Evolutionary conservation across 1,140 invertebrate species (phyloP), one percentile per base, ranked within the genome.

Genomic region (Meloidogyne floridensis): DNA sequence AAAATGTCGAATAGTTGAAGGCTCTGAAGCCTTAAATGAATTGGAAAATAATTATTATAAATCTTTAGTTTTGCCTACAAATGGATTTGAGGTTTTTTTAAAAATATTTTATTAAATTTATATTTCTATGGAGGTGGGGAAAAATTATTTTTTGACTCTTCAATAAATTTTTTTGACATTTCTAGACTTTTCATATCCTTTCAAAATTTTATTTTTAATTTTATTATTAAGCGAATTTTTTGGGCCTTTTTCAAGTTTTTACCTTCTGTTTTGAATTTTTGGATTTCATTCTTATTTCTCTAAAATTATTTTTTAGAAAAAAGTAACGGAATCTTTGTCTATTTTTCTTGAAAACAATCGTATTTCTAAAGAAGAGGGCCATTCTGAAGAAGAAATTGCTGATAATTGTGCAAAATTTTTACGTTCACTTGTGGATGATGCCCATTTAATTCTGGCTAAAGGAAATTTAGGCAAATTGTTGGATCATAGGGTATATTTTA

Each of bases 371-470:
- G n/a, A 69, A 20, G 80, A 80, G 18, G 43, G 65, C 8, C 72
- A 80, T 47, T 59, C 77, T 18, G 20, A 70, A 80, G 54, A n/a
- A 13, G 54, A 81, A 75, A 54, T 69, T 32, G 32, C 56, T 18
- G 76, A 82, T 20, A 18, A 54, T 77, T 32, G 75, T 54, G 32
- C 71, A 53, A 65, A 75, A 9, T 83, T 90, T 53, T 74, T 88
- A n/a, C 56, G 81, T 6, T 72, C 76, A 20, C 69, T 88, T 3
- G 9, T 88, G 11, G 84, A 89, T 51, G 88, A 88, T 70, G 88
- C 87, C 2, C 74, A 84, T 10, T 69, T 80, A 8, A 74, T 59
- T 32, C 65, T 90, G 59, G 86, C 85, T 11, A 81, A 90, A 65
- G 85, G 80, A n/a, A 72, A 77, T 32, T 65, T 65, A 7, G 51